These are phyloP conservation scores for Anoplolepis gracilipes DNA, from an alignment of 1,140 invertebrate species.

Conservation along the genomic window DNA sequence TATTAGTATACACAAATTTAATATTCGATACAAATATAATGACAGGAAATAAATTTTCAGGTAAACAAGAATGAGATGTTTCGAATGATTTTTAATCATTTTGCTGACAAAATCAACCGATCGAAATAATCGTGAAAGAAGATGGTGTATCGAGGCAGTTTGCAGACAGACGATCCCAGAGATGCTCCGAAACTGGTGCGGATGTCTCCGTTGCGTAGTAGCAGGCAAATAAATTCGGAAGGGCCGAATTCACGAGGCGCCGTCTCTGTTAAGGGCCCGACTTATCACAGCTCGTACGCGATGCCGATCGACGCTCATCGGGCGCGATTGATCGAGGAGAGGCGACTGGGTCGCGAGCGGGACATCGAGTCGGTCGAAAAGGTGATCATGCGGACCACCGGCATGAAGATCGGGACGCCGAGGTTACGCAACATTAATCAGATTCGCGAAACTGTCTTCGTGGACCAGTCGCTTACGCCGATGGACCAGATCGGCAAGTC, in stretches of 20 bases:
- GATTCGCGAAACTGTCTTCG: conserved; percentile 78
- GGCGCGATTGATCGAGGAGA: conserved; percentile 76
- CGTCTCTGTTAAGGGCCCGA: conserved; percentile 40
- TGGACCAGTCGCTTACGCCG: conserved; percentile 63
- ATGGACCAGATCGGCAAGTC: conserved; percentile 53
- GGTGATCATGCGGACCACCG: conserved; percentile 75
- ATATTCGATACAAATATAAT: too few relatives aligned
- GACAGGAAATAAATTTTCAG: conserved; percentile 30
- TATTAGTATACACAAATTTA: too few relatives aligned
- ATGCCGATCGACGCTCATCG: conserved; percentile 75
- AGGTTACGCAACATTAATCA: conserved; percentile 81
- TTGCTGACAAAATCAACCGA: neutral
- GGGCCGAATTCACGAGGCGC: conserved; percentile 15
- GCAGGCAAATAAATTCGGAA: conserved; percentile 52
- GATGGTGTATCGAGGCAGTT: conserved; percentile 79
- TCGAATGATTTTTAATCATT: neutral
- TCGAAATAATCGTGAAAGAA: conserved; percentile 14
- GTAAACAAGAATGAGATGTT: neutral
- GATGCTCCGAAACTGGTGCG: conserved; percentile 77
- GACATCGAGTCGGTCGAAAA: conserved; percentile 78
- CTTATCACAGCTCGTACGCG: conserved; percentile 58
- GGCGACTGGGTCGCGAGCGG: conserved; percentile 74
- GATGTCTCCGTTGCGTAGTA: conserved; percentile 76
- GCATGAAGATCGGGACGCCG: conserved; percentile 76
- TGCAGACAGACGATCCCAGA: conserved; percentile 78